Conservation (phyloP, 1,140 invertebrate species). For the Panagrolaimus sp. region DNA sequence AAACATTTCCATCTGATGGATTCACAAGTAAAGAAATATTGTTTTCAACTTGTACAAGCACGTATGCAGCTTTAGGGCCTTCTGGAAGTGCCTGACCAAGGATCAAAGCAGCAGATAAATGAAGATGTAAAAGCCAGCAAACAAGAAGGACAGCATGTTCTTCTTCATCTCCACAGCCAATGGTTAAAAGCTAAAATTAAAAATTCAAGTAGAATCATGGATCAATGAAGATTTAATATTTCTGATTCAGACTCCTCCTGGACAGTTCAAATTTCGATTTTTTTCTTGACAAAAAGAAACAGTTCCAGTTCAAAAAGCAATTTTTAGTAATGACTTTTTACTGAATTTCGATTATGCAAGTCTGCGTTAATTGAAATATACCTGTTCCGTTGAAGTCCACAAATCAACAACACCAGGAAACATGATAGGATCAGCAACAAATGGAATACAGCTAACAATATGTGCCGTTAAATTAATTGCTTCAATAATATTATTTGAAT, state of each 20-base stretch:
- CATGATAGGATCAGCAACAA: slow-evolving; percentile 23
- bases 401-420: slow-evolving; percentile 31
- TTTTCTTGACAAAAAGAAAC: no score
- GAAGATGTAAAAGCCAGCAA: slow-evolving; percentile 37
- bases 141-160: slow-evolving; percentile 35
- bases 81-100: slow-evolving; percentile 38
- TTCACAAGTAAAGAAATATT: slow-evolving; percentile 32
- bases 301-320: no score
- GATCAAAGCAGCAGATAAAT: slow-evolving; percentile 21
- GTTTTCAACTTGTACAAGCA: slow-evolving; percentile 32
- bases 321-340: neutral
- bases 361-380: no score
- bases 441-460: slow-evolving; percentile 26
- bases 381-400: slow-evolving; percentile 42
- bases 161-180: slow-evolving; percentile 34
- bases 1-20: slow-evolving; percentile 26
- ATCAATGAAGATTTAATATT: no score
- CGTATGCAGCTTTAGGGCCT: slow-evolving; percentile 40
- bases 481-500: slow-evolving; percentile 8
- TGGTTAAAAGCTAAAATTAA: slow-evolving; percentile 34
- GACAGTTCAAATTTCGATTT: no score
- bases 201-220: no score
- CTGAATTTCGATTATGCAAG: neutral
- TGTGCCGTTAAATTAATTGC: slow-evolving; percentile 29
- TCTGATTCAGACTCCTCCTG: no score